These are phyloP conservation scores for Neoarius graeffei DNA, from an alignment of 2,113 vertebrate species.

Conservation along the genomic window DNA sequence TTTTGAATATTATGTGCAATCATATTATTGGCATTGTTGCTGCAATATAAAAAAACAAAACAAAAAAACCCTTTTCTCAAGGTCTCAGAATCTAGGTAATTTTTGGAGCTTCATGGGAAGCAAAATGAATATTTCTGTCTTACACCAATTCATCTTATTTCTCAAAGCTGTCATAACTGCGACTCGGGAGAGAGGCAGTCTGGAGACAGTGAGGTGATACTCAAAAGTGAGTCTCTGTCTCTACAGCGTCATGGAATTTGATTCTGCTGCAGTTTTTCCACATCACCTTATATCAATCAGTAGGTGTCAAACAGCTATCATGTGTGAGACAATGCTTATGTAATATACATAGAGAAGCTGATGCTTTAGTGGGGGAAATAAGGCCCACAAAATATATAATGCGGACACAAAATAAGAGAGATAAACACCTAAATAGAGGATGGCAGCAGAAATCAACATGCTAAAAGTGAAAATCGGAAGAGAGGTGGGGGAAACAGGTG, in stretches of 20 bases:
- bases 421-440: slow-evolving; percentile 34
- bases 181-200: slow-evolving; percentile 49
- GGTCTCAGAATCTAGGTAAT: slow-evolving; percentile 46
- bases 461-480: slow-evolving; percentile 19
- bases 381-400: not conserved
- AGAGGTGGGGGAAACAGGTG: slow-evolving; percentile 19
- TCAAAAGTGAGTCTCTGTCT: slow-evolving; percentile 40
- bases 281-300: slow-evolving; percentile 48
- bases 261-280: slow-evolving; percentile 19
- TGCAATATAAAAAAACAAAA: slow-evolving; percentile 25
- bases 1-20: slow-evolving; percentile 31
- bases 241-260: slow-evolving; percentile 54
- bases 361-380: slow-evolving; percentile 12
- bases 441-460: slow-evolving; percentile 22
- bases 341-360: slow-evolving; percentile 36
- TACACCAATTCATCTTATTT: slow-evolving; percentile 63
- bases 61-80: slow-evolving; percentile 35
- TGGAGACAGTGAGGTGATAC: slow-evolving; percentile 45
- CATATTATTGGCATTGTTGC: not conserved
- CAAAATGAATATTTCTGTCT: slow-evolving; percentile 58
- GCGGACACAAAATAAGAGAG: not conserved
- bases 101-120: slow-evolving; percentile 62
- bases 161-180: slow-evolving; percentile 58
- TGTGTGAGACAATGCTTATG: slow-evolving; percentile 35
- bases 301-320: slow-evolving; percentile 47